Base-by-base conservation (phyloP, 1,140 invertebrate genomes). In the Drosophila serrata region DNA sequence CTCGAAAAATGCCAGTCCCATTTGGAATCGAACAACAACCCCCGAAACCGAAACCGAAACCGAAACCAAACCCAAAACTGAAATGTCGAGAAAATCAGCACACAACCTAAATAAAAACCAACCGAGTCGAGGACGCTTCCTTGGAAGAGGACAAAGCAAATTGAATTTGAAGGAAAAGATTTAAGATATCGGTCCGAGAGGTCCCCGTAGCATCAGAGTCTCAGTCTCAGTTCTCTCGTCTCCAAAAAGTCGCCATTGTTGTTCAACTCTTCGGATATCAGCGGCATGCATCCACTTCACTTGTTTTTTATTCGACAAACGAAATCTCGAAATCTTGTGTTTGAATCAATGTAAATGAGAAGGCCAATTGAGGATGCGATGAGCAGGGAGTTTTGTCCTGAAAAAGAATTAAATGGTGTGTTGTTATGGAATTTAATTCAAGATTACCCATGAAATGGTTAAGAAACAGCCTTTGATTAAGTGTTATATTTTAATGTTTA, bases 101-200 rank as follows among this genome's bases (percentile, higher is more conserved):
- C 46, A 49, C 68, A 58, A 13, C 29, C 27, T 29, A 24, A 24
- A 69, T n/a, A 79, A 67, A 72, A 55, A 62, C 67, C 74, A 59
- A 69, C 59, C 64, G 24, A 81, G 40, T 39, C 13, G 39, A 68
- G 59, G 42, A 51, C 51, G 46, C 59, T 60, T 60, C 35, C 73
- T 56, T 27, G 48, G 42, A 59, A 62, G 67, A 75, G 63, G 51
- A 82, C 79, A 86, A 85, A 75, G 63, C 63, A 65, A 65, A 82
- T 87, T 67, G 56, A 75, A 79, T 87, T 70, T 51, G 51, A 87
- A 78, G 81, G 69, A 62, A 63, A 63, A 59, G 81, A 84, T 84
- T 74, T 46, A 51, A 58, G 81, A 85, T 85, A 80, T 46, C 57
- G 17, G 27, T n/a, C 55, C 46, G n/a, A 56, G 27, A 49, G 48